These are phyloP conservation scores for Nesogale talazaci DNA, from an alignment of 2,113 vertebrate species.

Conservation along the genomic window DNA sequence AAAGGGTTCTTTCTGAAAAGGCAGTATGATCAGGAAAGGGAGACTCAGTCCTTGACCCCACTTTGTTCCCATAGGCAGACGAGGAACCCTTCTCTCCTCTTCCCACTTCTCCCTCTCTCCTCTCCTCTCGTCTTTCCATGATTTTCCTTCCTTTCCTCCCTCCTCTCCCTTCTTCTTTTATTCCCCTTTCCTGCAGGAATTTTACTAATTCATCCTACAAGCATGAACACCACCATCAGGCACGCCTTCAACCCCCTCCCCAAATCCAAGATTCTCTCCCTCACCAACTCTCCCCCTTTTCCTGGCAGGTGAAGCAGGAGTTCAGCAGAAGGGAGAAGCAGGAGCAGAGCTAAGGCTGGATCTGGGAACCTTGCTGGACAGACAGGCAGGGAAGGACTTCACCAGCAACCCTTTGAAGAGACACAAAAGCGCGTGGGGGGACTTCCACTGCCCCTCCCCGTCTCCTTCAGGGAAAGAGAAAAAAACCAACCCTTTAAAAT, in stretches of 20 bases:
- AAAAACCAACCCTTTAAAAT: slow-evolving; percentile 84
- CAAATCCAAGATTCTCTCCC: too few species aligned
- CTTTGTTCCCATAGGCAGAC: too few species aligned
- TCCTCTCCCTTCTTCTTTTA: neutral
- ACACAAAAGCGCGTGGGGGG: slow-evolving; percentile 49
- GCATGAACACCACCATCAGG: neutral
- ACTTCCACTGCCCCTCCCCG: neutral
- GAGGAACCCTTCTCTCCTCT: neutral
- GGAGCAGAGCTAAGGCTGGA: neutral
- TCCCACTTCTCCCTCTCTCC: neutral
- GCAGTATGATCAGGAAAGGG: neutral
- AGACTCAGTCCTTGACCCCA: fast-evolving
- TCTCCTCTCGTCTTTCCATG: neutral
- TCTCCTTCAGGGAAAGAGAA: slow-evolving; percentile 21
- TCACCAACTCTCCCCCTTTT: neutral
- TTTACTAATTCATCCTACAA: neutral
- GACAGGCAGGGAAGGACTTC: slow-evolving; percentile 29
- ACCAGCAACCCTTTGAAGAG: slow-evolving; percentile 71
- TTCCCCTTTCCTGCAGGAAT: neutral
- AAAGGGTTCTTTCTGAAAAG: neutral
- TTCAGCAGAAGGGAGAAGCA: neutral
- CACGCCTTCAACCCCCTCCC: fast-evolving
- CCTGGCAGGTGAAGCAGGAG: neutral
- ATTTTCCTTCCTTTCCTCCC: neutral
- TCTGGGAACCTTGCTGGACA: neutral